Conservation (phyloP, 2,797 vertebrate species). For the Macrochelys suwanniensis region DNA sequence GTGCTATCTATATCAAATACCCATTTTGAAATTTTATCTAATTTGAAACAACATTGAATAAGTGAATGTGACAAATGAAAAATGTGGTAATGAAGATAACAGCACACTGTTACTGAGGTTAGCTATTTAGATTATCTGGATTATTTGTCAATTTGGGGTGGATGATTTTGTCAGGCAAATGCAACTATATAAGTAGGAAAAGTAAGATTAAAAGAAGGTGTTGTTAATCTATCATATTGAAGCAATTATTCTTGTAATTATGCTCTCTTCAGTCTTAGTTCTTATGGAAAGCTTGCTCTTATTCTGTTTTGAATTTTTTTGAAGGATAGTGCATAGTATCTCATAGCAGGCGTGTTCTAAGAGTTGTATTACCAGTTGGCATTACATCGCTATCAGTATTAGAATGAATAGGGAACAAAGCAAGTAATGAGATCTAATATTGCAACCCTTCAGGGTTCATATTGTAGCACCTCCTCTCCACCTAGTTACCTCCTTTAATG, state of each 20-base stretch:
- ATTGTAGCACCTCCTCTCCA: too few relatives aligned
- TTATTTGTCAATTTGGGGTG: slow-evolving; percentile 1
- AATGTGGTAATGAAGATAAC: neutral
- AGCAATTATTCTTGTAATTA: slow-evolving; percentile 54
- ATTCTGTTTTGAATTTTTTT: slow-evolving; percentile 47
- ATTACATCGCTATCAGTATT: slow-evolving; percentile 30
- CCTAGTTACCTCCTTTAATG: too few relatives aligned
- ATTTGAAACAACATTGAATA: neutral
- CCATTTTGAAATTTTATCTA: neutral
- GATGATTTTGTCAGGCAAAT: neutral
- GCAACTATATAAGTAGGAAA: neutral
- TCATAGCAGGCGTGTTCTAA: slow-evolving; percentile 53
- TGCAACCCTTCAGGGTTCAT: slow-evolving; percentile 26
- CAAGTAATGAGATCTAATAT: slow-evolving; percentile 17
- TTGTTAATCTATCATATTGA: slow-evolving; percentile 4
- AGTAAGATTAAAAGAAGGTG: neutral
- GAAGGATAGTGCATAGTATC: slow-evolving; percentile 30
- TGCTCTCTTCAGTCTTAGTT: slow-evolving; percentile 54
- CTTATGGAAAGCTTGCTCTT: slow-evolving; percentile 53
- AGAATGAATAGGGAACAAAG: neutral
- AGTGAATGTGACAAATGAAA: neutral
- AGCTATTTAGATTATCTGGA: neutral
- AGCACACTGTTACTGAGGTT: neutral
- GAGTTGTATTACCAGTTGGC: neutral
- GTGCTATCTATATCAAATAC: neutral